Base-by-base conservation (phyloP, 2,888 invertebrate species). In the Cataglyphis albicans region DNA sequence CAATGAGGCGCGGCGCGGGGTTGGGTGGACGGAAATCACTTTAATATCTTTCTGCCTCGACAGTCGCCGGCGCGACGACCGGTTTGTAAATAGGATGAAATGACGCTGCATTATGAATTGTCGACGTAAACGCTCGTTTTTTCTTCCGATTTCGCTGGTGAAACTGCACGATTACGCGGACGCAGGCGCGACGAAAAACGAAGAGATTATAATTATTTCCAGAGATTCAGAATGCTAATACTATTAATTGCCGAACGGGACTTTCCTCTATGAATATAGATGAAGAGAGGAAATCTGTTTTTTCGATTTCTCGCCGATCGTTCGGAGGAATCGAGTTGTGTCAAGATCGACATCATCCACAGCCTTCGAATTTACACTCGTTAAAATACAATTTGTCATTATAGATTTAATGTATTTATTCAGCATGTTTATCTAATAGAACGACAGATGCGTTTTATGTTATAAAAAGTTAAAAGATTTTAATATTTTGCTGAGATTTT, bases 161-260 rank as follows among this genome's bases (percentile, higher is more conserved):
- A 55, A 65, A 57, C 52, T 65, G 57, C 18, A 21, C 52, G 65
- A 76, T 55, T 38, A 55, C n/a, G 25, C 15, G 35, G 38, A 55
- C 52, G 65, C 59, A 55, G 70, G 78, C 70, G 72, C 78, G 78
- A 80, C 59, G 78, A 80, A 70, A 70, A 80, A 80, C 59, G 59
- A 80, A 70, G 48, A 80, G 72, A 25, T 48, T n/a, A 12, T 70
- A 57, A 70, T 80, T 70, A 70, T 80, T 80, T 70, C 70, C 59
- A 70, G 44, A 59, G 41, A 59, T 59, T 70, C 68, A 78, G 78
- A 68, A 68, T 12, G 70, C 41, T 78, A 44, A 59, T 70, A 80
- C 81, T 82, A 88, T 88, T 85, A 87, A 88, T 88, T 85, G 82
- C 64, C 81, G 64, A 68, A 63, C 64, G 41, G 55, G 52, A 41